Evolutionary conservation across 2,888 invertebrate genomes (phyloP).

Genomic region (Tyria jacobaeae): DNA sequence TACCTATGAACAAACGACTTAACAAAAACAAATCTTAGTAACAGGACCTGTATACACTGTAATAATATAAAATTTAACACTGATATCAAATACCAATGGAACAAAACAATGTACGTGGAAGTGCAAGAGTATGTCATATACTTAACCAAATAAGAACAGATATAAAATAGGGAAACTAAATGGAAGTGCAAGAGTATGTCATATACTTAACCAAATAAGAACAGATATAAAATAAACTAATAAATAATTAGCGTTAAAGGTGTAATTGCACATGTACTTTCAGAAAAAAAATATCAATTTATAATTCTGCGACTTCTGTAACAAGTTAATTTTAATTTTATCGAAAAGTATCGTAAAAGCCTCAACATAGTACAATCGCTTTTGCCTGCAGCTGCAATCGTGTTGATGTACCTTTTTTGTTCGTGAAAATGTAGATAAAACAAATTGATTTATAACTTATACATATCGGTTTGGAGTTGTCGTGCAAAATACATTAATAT

Average conservation of each 20-base stretch:
- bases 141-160: conserved; percentile 13
- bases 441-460: too few relatives aligned
- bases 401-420: too few relatives aligned
- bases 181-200: conserved; percentile 19
- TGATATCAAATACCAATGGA: conserved; percentile 43
- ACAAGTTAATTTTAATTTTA: too few relatives aligned
- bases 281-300: not conserved
- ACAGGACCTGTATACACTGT: conserved; percentile 8
- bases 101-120: conserved; percentile 36
- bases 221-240: conserved; percentile 11
- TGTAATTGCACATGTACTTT: conserved; percentile 6
- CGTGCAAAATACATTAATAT: too few relatives aligned
- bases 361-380: too few relatives aligned
- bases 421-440: too few relatives aligned
- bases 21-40: conserved; percentile 22
- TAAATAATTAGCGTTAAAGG: conserved; percentile 8
- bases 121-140: conserved; percentile 18
- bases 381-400: too few relatives aligned
- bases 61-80: conserved; percentile 14
- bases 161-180: too few relatives aligned
- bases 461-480: too few relatives aligned
- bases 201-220: conserved; percentile 13
- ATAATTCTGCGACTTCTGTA: too few relatives aligned
- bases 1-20: conserved; percentile 20
- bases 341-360: too few relatives aligned